These are phyloP conservation scores for Zosterops japonicus DNA, from an alignment of 2,113 vertebrate genomes.

Conservation along the genomic window DNA sequence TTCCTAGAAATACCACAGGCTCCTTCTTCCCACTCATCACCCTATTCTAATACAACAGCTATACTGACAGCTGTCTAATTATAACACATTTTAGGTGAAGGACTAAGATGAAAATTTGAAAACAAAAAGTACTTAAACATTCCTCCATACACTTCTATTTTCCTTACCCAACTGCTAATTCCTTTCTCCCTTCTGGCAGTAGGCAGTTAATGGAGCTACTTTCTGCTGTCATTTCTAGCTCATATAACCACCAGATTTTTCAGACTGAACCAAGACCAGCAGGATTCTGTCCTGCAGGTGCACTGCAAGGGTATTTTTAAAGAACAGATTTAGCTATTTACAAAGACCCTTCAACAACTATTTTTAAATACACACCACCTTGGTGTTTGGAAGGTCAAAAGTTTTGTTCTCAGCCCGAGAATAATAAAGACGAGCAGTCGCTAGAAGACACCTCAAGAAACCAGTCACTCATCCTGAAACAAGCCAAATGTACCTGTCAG, in stretches of 20 bases:
- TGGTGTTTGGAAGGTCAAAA: background rate
- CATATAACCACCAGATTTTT: background rate
- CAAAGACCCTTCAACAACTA: background rate
- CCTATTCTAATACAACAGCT: background rate
- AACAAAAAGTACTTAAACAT: background rate
- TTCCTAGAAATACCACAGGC: background rate
- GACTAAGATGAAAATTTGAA: background rate
- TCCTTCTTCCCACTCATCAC: rapidly evolving
- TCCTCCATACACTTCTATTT: background rate
- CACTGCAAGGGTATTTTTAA: background rate
- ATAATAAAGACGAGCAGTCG: rapidly evolving
- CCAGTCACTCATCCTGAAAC: background rate
- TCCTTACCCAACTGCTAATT: background rate
- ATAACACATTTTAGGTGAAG: background rate
- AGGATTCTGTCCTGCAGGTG: background rate
- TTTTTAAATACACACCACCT: background rate
- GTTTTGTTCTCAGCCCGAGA: background rate
- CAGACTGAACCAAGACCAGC: background rate
- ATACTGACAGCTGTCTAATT: background rate
- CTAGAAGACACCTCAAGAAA: background rate
- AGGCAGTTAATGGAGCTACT: background rate
- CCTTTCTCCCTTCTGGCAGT: background rate
- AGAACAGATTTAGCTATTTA: background rate
- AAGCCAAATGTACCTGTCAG: background rate
- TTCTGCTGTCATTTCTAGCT: background rate